Evolutionary conservation across 2,797 vertebrate genomes (phyloP), one percentile per base, ranked within the genome.

Genomic region (Falco cherrug): DNA sequence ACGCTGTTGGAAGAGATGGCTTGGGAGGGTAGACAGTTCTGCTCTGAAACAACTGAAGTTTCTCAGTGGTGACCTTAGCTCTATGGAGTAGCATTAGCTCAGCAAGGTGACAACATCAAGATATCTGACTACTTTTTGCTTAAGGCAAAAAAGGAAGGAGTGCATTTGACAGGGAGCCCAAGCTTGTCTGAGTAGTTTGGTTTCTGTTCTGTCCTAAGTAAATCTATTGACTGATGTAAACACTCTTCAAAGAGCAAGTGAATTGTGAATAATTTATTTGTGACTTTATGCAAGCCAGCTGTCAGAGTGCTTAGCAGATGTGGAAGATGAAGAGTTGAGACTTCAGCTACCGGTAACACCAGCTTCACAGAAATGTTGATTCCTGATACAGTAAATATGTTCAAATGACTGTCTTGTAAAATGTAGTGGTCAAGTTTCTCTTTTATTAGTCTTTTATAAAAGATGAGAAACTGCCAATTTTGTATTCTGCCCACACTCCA

Each of bases 231-330:
- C 74, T 89, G 47, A 68, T 29, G 47, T 17, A 89, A 90, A 51
- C 14, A 77, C 70, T 83, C 86, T 93, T 83, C 87, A 94, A 94
- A 93, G 64, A 87, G 51, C 6, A 43, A 87, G 39, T 35, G 68
- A 73, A 83, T 75, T 74, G 39, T 87, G 64, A 90, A 90, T 93
- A 83, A 96, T 87, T 93, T 90, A 96, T 90, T 70, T 1, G 8
- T 64, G 78, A 90, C 43, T 78, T 84, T 78, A 70, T 56, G 75
- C 37, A 90, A 93, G 51, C 78, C 93, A 96, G 51, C 67, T 96
- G 84, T 76, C 77, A 89, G 70, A 90, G 43, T 21, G 45, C 60
- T 87, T 74, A 63, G 68, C 81, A 89, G 93, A 89, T 87, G 86
- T 63, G 70, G 83, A 82, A 84, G 59, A 87, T 16, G 59, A 96